A percentile compares a stretch with the other conserved stretches of the same genome.
phyloP scores from a whole-genome alignment of 2,797 vertebrate species.

The Muraenolepis orangiensis region DNA sequence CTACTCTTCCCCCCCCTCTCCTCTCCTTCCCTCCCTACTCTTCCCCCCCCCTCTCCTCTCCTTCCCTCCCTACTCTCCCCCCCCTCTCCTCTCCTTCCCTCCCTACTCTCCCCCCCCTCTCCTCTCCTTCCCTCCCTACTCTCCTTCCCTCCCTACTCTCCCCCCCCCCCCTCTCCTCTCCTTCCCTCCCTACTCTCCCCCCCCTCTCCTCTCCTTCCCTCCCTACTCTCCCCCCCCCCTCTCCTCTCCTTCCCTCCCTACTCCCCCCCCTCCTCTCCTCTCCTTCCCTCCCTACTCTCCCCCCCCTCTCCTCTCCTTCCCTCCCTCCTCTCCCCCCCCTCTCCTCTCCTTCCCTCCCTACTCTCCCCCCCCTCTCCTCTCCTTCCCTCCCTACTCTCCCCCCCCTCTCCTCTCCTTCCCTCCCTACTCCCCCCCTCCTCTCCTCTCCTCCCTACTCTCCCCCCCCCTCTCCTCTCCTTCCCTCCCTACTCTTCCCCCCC shows the following conservation, averaged over 20 bases:
- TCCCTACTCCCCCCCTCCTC: no score
- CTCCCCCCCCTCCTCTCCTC: no score
- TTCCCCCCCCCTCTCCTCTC: no score
- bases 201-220: not conserved
- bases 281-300: not conserved
- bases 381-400: no score
- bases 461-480: no score
- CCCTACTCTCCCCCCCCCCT: not conserved
- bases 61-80: not conserved
- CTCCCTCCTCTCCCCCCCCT: not conserved
- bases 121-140: conserved; percentile 53
- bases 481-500: no score
- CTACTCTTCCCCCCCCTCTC: not conserved
- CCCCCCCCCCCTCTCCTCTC: no score
- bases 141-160: not conserved
- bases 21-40: not conserved
- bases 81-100: not conserved
- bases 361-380: no score
- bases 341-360: conserved; percentile 48
- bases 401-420: no score
- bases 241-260: conserved; percentile 23
- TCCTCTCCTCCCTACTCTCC: no score
- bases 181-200: not conserved
- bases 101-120: not conserved
- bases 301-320: not conserved